A percentile compares a stretch with the other conserved stretches of the same genome.
phyloP scores from a whole-genome alignment of 2,113 vertebrate species.

The Maccullochella peelii region DNA sequence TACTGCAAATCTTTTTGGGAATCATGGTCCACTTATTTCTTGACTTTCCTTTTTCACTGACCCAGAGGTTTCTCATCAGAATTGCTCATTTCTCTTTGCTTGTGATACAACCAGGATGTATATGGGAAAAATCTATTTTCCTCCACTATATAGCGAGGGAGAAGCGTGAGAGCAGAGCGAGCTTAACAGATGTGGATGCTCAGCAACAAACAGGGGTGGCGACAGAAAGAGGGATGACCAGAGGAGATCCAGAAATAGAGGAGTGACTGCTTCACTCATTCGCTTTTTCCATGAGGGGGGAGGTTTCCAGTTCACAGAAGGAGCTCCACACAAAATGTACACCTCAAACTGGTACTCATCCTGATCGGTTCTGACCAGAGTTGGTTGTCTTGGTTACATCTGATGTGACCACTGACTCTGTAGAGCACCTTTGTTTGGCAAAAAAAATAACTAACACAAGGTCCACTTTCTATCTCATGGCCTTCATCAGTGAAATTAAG shows the following conservation, averaged over 20 bases:
- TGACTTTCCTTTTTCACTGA: too few species aligned
- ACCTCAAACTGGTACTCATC: neutral
- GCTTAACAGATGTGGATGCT: slow-evolving; percentile 6
- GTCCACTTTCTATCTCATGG: neutral
- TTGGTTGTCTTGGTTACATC: neutral
- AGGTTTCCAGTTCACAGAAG: slow-evolving; percentile 36
- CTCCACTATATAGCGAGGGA: neutral
- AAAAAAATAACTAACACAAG: neutral
- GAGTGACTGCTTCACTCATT: slow-evolving; percentile 11
- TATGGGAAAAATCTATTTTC: neutral
- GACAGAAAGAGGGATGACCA: neutral
- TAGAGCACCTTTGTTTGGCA: too few species aligned
- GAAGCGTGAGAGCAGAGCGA: neutral
- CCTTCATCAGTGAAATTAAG: neutral
- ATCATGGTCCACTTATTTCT: too few species aligned
- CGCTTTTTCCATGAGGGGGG: slow-evolving; percentile 42
- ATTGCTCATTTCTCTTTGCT: too few species aligned
- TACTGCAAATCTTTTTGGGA: too few species aligned
- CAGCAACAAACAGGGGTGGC: slow-evolving; percentile 10
- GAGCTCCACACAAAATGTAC: neutral
- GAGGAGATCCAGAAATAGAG: slow-evolving; percentile 53
- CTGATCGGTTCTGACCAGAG: neutral
- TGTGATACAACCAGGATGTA: neutral
- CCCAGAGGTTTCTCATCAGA: too few species aligned
- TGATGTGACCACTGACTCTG: neutral